Evolutionary conservation across 2,797 vertebrate genomes (phyloP).

Genomic region (Eulemur rubriventer): DNA sequence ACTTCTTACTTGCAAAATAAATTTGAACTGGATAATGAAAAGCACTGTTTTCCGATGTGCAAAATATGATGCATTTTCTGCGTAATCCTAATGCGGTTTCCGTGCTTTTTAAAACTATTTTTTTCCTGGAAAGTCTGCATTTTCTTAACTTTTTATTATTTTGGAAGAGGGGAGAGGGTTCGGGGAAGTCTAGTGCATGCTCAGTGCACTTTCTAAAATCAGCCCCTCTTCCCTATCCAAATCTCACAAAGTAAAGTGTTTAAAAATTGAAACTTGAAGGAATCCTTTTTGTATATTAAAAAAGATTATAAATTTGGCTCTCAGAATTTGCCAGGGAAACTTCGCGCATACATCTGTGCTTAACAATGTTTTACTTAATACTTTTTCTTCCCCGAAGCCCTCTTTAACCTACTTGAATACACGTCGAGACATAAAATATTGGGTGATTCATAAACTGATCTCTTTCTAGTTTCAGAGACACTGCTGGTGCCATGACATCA

Average conservation of each 20-base stretch:
- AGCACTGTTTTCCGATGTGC: background rate
- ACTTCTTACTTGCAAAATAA: background rate
- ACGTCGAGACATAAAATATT: background rate
- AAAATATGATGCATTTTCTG: background rate
- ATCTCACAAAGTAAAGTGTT: background rate
- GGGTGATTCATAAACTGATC: too few relatives aligned
- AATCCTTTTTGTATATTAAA: background rate
- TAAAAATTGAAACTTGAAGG: background rate
- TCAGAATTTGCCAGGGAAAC: background rate
- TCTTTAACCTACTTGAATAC: background rate
- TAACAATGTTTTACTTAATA: background rate
- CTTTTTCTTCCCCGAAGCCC: background rate
- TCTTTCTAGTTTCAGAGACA: background rate
- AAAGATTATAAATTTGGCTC: background rate
- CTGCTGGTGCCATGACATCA: accelerated
- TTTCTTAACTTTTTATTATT: background rate
- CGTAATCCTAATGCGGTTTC: background rate
- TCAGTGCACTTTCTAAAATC: background rate
- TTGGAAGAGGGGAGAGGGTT: background rate
- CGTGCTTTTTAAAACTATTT: background rate
- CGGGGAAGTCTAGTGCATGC: background rate
- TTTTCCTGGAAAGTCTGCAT: background rate
- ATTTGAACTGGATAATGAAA: background rate
- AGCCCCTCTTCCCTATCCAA: background rate
- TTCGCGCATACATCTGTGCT: accelerated